Base-by-base conservation (phyloP, 2,888 invertebrate genomes). In the Platycheirus rosarum region DNA sequence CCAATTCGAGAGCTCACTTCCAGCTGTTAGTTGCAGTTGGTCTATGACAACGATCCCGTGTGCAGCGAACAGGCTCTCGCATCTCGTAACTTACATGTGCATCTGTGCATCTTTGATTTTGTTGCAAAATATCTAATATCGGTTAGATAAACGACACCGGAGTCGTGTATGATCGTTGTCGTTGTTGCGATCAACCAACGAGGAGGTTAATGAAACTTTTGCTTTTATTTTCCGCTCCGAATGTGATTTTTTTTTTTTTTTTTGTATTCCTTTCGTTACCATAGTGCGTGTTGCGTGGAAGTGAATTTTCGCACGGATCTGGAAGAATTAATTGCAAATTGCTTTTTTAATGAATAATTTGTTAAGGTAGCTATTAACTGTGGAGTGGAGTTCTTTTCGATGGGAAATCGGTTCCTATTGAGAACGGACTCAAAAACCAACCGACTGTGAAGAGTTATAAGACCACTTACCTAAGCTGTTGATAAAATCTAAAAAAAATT, bases 121-220 rank as follows among this genome's bases (percentile, higher is more conserved):
- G 55, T 77, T 82, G 77, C 76, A 71, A 82, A 82, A 76, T 65
- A 65, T 60, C 42, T 60, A 60, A 53, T 62, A 53, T 66, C 82
- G 77, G 71, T 75, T 80, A 70, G 70, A 76, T 76, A 80, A 76
- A 80, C 80, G 51, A 80, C 26, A 74, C 74, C 78, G 46, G 62
- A 69, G 74, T 74, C 68, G 63, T 13, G n/a, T 14, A 23, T 29
- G 6, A 6, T 32, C 29, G 8, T 37, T 14, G 40, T 57, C 66
- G 37, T 53, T 29, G 66, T 9, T 63, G 70, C 66, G 82, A 77
- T 71, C 77, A 77, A 68, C 71, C 51, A 49, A 70, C 71, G 77
- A 53, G 53, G 57, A 73, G 82, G 77, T 82, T 68, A 82, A 73
- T 77, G 71, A 77, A 82, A 82, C 82, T 82, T 77, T 82, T 82